A percentile compares a stretch with the other conserved stretches of the same genome.
These are phyloP conservation scores for Drosophila ustulata DNA, from an alignment of 2,888 invertebrate genomes.

Conservation along the genomic window DNA sequence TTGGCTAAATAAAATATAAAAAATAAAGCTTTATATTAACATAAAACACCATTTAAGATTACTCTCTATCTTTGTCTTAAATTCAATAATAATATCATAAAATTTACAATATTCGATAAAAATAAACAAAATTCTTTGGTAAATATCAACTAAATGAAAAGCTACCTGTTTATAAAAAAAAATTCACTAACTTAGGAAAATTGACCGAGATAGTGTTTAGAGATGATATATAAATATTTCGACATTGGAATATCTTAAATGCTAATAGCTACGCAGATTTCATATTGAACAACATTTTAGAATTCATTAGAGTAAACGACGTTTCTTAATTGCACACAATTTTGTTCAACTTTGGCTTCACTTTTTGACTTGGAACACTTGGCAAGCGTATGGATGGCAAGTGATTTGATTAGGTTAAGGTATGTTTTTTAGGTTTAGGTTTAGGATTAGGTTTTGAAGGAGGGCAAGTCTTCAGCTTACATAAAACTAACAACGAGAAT, in stretches of 20 bases:
- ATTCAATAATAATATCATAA: conserved; percentile 50
- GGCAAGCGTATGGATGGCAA: conserved; percentile 68
- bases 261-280: conserved; percentile 61
- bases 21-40: conserved; percentile 70
- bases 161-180: conserved; percentile 46
- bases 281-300: conserved; percentile 69
- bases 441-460: conserved; percentile 23
- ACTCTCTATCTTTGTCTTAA: conserved; percentile 37
- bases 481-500: conserved; percentile 53
- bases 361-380: conserved; percentile 66
- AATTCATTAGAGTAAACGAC: conserved; percentile 57
- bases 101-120: conserved; percentile 37
- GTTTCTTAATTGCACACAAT: conserved; percentile 72
- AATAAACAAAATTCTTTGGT: conserved; percentile 69
- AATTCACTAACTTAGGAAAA: conserved; percentile 51
- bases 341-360: conserved; percentile 74
- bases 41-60: conserved; percentile 56
- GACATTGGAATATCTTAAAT: conserved; percentile 48
- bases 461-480: conserved; percentile 44
- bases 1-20: conserved; percentile 55
- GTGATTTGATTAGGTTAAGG: conserved; percentile 47
- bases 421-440: conserved; percentile 10
- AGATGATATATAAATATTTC: conserved; percentile 26
- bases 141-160: conserved; percentile 56
- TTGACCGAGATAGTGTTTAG: conserved; percentile 47